These are phyloP conservation scores for Microvelia longipes DNA, from an alignment of 1,140 invertebrate species.

Conservation along the genomic window DNA sequence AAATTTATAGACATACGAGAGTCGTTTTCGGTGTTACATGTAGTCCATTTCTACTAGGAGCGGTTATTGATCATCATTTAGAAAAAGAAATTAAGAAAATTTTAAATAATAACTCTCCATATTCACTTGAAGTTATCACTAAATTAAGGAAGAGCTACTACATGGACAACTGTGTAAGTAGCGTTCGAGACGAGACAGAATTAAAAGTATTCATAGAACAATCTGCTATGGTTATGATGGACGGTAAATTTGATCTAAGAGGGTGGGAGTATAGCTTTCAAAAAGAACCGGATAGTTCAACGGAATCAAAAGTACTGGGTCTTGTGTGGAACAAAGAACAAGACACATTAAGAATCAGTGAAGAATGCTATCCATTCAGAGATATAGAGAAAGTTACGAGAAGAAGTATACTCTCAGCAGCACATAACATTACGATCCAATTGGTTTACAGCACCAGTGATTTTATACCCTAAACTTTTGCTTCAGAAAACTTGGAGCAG, in stretches of 20 bases:
- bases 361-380: not conserved
- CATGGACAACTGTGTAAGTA: not conserved
- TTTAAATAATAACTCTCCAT: not conserved
- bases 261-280: not conserved
- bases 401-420: not conserved
- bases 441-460: too few relatives aligned
- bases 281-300: not conserved
- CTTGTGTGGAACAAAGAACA: not conserved
- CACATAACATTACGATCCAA: not conserved
- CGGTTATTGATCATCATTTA: not conserved
- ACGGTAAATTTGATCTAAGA: not conserved
- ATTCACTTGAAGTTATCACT: not conserved
- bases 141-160: not conserved
- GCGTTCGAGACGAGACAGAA: not conserved
- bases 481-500: too few relatives aligned
- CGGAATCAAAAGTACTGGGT: not conserved
- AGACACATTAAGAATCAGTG: not conserved
- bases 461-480: too few relatives aligned
- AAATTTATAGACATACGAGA: not conserved
- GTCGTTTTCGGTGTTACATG: not conserved
- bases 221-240: not conserved
- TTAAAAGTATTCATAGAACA: conserved; percentile 1
- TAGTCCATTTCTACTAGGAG: not conserved
- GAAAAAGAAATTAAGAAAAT: not conserved
- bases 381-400: not conserved